Conservation (phyloP, 2,113 vertebrate species). For the Amazona guildingii region DNA sequence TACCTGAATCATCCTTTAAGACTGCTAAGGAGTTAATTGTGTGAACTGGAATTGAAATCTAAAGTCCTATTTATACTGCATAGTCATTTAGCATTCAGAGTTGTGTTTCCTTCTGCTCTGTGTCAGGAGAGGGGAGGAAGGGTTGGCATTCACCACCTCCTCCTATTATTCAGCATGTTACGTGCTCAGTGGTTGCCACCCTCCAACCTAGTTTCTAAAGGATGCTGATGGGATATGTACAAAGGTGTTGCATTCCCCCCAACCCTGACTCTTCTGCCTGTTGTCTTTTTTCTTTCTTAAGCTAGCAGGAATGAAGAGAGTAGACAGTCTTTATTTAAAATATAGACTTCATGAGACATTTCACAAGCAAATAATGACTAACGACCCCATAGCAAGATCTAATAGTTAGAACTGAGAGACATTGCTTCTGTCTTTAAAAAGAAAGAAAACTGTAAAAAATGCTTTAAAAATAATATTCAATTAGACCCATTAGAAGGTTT, state of each 20-base stretch:
- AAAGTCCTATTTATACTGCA: background rate
- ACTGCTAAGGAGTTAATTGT: background rate
- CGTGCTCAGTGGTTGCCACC: accelerated
- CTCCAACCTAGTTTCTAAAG: background rate
- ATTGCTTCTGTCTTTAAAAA: background rate
- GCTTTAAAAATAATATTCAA: background rate
- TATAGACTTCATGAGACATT: background rate
- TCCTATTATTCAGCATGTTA: background rate
- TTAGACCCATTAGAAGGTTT: background rate
- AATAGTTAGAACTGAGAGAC: background rate
- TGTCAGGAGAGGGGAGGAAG: background rate
- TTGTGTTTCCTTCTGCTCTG: background rate
- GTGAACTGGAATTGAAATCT: background rate
- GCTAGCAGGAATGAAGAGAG: background rate
- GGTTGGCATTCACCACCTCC: background rate
- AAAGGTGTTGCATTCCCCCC: background rate
- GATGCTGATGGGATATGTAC: background rate
- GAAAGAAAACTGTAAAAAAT: background rate
- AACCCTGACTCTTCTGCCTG: background rate
- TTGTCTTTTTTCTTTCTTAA: background rate
- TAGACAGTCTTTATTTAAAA: background rate
- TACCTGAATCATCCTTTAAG: background rate
- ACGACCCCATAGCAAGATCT: background rate
- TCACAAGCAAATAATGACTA: background rate
- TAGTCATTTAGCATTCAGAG: background rate